Evolutionary conservation across 2,113 vertebrate genomes (phyloP).

Genomic region (Leuciscus idus): DNA sequence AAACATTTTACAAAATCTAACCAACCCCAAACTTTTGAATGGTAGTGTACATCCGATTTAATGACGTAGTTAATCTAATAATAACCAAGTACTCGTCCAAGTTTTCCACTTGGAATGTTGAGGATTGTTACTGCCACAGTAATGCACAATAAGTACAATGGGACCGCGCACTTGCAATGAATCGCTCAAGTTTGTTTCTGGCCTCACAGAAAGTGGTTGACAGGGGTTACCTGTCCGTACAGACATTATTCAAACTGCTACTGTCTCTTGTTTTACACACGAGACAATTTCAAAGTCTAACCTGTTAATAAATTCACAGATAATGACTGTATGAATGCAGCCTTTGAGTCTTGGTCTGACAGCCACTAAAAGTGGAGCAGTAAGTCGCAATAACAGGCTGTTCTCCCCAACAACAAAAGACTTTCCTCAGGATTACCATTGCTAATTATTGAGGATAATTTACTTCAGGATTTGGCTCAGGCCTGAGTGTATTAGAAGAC

Average conservation of each 20-base stretch:
- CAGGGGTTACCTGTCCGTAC: neutral
- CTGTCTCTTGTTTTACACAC: neutral
- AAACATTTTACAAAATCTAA: too few relatives aligned
- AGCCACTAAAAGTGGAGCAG: constrained; percentile 34
- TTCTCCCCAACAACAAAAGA: constrained; percentile 22
- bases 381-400: constrained; percentile 9
- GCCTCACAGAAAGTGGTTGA: neutral
- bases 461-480: constrained; percentile 43
- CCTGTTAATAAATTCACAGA: neutral
- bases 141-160: neutral
- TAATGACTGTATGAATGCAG: neutral
- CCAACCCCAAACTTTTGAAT: neutral
- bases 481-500: constrained; percentile 36
- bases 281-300: neutral
- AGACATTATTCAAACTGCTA: neutral
- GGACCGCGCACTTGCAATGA: too few relatives aligned
- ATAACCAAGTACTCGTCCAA: neutral
- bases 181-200: neutral
- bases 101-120: neutral
- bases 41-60: neutral
- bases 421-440: constrained; percentile 24
- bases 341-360: neutral
- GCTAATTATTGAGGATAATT: constrained; percentile 48
- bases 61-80: neutral
- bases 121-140: neutral